Evolutionary conservation across 2,113 vertebrate species (phyloP), one percentile per base, ranked within the genome.

Genomic region (Columba janthina): DNA sequence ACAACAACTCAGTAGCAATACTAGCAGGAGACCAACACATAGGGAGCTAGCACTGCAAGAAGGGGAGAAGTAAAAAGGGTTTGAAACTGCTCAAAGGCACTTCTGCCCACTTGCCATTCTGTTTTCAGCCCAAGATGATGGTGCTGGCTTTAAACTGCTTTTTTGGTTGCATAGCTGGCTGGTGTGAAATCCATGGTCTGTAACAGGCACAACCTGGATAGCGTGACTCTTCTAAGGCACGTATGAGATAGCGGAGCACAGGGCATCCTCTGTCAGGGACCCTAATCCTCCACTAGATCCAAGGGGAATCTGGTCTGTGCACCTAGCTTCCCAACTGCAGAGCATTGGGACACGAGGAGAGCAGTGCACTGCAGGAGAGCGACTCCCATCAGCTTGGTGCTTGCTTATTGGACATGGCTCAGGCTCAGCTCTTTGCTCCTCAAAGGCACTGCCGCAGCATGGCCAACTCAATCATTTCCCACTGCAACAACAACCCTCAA

Each of bases 191-290:
- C 89, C 6, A 76, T 93, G 74, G 90, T 97, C 92, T 98, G 86
- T 97, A 97, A 93, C 87, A 98, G 97, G 98, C 97, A 98, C 97
- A 96, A 96, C 90, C 91, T 69, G 84, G 90, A 77, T 90, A 97
- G 95, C 78, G 90, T 97, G 97, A 97, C 97, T 91, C 92, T 94
- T 97, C 96, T 97, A 98, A 98, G 98, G 97, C 97, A 98, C 96
- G 70, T 90, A 81, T 76, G 88, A 94, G 87, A 88, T 54, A 78
- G 90, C 0, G 40, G 85, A 97, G 92, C 69, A 73, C 78, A 73
- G 91, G 77, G 88, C 58, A 90, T 44, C 84, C 76, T 91, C 88
- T 61, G 38, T 46, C 40, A n/a, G 89, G 87, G 96, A 86, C 93
- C 96, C 94, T 73, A 38, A 74, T 88, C 87, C 81, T 95, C 94